These are phyloP conservation scores for Actinernus sp. DNA, from an alignment of 92 coral and sea anemone genomes.

Conservation along the genomic window DNA sequence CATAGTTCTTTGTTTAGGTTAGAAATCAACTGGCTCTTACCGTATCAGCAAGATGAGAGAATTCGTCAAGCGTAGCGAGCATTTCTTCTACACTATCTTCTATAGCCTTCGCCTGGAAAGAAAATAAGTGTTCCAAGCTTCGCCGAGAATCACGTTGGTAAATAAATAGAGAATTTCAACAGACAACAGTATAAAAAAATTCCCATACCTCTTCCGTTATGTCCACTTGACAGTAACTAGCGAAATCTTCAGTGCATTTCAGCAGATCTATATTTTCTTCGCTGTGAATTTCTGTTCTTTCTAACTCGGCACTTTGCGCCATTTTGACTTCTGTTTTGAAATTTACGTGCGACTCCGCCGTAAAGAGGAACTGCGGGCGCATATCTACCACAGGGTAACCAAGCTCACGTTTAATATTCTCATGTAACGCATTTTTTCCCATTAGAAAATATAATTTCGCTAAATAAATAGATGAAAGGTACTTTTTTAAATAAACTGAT, in stretches of 20 bases:
- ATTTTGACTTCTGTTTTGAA: slow-evolving; percentile 20
- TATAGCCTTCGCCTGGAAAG: slow-evolving; percentile 56
- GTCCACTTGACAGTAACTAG: slow-evolving; percentile 88
- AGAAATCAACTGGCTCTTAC: too few species aligned
- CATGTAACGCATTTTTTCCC: too few species aligned
- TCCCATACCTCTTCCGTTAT: slow-evolving; percentile 84
- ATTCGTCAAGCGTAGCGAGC: slow-evolving; percentile 95
- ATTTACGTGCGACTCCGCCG: slow-evolving; percentile 31
- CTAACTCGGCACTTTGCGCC: slow-evolving; percentile 42
- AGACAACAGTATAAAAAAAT: not conserved
- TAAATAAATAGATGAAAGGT: too few species aligned
- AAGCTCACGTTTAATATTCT: too few species aligned
- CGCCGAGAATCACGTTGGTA: not conserved
- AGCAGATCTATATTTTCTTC: slow-evolving; percentile 62
- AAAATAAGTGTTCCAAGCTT: not conserved
- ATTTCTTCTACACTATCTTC: slow-evolving; percentile 90
- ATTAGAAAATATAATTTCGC: too few species aligned
- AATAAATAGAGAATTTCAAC: not conserved
- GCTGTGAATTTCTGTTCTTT: slow-evolving; percentile 7
- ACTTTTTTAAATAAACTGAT: too few species aligned
- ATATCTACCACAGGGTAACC: too few species aligned
- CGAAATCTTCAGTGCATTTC: slow-evolving; percentile 84
- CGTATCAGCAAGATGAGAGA: slow-evolving; percentile 97
- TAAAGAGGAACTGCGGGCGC: not conserved
- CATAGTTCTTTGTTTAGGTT: too few species aligned